Evolutionary conservation across 2,888 invertebrate genomes (phyloP), one percentile per base, ranked within the genome.

Genomic region (Sminthurinus aureus): DNA sequence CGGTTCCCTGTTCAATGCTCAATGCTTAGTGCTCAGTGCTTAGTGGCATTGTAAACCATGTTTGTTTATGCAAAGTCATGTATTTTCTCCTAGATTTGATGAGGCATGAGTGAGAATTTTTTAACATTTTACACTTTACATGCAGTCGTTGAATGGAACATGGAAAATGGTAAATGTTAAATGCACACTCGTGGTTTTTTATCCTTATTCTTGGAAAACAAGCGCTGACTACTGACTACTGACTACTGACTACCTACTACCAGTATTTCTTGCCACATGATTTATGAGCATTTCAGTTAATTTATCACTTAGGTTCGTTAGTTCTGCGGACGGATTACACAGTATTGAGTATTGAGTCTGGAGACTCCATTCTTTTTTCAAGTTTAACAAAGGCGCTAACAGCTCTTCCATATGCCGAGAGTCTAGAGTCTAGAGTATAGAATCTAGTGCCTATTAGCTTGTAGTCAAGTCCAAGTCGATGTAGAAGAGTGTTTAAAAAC

Each of bases 261-360:
- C 84, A 86, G 85, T 86, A 85, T 86, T 85, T 84, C 81, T 75
- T 84, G 83, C 81, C 26, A 83, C 78, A 86, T 85, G 85, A 86
- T 86, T 86, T 86, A 86, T 84, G 84, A 85, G 73, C 79, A 71
- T 77, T 78, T 81, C 26, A 24, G 58, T 84, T 84, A 86, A 85
- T 86, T 86, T 86, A 85, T 85, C 85, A 85, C 85, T 82, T 84
- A 83, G 74, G 79, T 85, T 81, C 75, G 79, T 84, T 50, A n/a
- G 50, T 26, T 75, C 75, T 58, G 58, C 13, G 9, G 58, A 58
- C 2, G 69, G n/a, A n/a, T n/a, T n/a, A n/a, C n/a, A n/a, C 69
- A 20, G 69, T 69, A 12, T n/a, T 8, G 69, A 20, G 69, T 69
- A 18, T 20, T 20, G n/a, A 69, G 12, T n/a, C n/a, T 18, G 69